Evolutionary conservation across 1,140 invertebrate genomes (phyloP).

Genomic region (Tyrophagus putrescentiae): DNA sequence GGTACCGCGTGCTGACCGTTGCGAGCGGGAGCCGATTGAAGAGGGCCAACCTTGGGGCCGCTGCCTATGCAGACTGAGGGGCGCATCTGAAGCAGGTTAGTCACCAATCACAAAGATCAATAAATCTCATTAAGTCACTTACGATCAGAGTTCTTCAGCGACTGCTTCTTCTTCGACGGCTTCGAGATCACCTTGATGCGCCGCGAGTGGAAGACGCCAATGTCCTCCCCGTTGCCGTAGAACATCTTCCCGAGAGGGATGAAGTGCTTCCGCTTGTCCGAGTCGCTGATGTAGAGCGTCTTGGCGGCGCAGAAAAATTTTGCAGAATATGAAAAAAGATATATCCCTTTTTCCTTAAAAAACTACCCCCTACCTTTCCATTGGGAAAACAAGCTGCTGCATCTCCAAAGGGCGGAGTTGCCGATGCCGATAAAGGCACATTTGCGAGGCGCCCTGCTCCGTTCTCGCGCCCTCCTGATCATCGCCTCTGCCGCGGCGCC

Average conservation of each 20-base stretch:
- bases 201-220: slow-evolving; percentile 95
- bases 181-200: slow-evolving; percentile 99
- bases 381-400: slow-evolving; percentile 95
- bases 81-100: no score
- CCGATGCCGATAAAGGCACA: slow-evolving; percentile 98
- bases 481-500: slow-evolving; percentile 87
- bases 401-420: slow-evolving; percentile 96
- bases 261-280: slow-evolving; percentile 98
- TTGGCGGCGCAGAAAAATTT: slow-evolving; percentile 98
- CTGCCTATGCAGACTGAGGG: slow-evolving; percentile 85
- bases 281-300: slow-evolving; percentile 96
- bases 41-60: slow-evolving; percentile 95
- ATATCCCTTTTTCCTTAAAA: no score
- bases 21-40: slow-evolving; percentile 96
- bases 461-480: slow-evolving; percentile 62
- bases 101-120: no score
- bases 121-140: slow-evolving; percentile 32
- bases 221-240: slow-evolving; percentile 92
- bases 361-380: slow-evolving; percentile 47
- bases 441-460: slow-evolving; percentile 73
- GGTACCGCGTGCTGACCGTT: slow-evolving; percentile 93
- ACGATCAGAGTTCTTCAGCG: slow-evolving; percentile 92
- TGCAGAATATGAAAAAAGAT: no score
- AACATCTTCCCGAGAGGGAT: slow-evolving; percentile 99
- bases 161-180: slow-evolving; percentile 99